A percentile compares a stretch with the other conserved stretches of the same genome.
Evolutionary conservation across 2,113 vertebrate genomes (phyloP).

Genomic region (Triplophysa dalaica): DNA sequence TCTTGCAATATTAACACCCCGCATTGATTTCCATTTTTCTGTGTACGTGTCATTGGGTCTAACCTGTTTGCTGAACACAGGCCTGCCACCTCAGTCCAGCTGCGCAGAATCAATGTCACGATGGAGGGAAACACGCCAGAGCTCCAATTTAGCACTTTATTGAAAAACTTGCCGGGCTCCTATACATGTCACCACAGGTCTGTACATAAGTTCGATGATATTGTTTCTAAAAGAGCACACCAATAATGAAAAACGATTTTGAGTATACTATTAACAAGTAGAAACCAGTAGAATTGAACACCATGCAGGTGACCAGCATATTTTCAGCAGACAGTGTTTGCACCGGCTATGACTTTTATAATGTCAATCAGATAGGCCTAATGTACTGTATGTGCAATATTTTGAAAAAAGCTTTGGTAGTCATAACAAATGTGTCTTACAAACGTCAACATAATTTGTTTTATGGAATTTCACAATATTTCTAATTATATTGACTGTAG

Average conservation of each 20-base stretch:
- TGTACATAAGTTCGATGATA: slow-evolving; percentile 59
- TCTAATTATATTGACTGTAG: slow-evolving; percentile 31
- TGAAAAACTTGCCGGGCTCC: slow-evolving; percentile 71
- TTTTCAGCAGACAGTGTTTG: no score
- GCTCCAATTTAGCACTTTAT: slow-evolving; percentile 81
- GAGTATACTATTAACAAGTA: not conserved
- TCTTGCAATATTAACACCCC: slow-evolving; percentile 79
- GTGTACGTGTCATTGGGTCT: slow-evolving; percentile 68
- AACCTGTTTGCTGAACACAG: slow-evolving; percentile 65
- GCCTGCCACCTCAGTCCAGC: slow-evolving; percentile 73
- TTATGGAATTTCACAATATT: not conserved
- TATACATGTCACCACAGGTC: slow-evolving; percentile 46
- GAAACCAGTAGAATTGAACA: not conserved
- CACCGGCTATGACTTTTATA: no score
- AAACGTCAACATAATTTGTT: not conserved
- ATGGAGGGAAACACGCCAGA: slow-evolving; percentile 69
- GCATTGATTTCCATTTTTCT: slow-evolving; percentile 84
- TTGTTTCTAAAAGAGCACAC: not conserved
- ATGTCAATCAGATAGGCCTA: not conserved
- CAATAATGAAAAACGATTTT: not conserved
- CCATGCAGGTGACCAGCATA: not conserved
- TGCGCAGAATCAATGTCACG: slow-evolving; percentile 74
- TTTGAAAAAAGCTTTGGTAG: not conserved
- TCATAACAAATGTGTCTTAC: not conserved
- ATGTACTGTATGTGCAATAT: no score